Evolutionary conservation across 2,797 vertebrate genomes (phyloP).

Genomic region (Sternarchorhynchus goeldii): DNA sequence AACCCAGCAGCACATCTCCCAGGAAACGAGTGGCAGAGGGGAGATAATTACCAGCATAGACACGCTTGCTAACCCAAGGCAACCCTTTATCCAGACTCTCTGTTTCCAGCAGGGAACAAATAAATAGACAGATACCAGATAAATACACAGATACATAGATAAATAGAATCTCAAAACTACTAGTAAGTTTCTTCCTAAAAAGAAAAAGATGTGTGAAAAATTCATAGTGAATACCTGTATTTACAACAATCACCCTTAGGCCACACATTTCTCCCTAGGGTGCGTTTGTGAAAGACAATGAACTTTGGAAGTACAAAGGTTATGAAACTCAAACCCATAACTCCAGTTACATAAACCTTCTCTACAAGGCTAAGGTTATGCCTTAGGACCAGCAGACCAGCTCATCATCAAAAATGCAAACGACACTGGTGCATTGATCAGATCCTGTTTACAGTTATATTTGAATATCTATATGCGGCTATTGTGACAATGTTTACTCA

Average conservation of each 20-base stretch:
- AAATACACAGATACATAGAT: conserved; percentile 8
- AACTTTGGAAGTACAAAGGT: not conserved
- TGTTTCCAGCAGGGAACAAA: conserved; percentile 8
- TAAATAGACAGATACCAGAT: not conserved
- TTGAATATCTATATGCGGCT: conserved; percentile 39
- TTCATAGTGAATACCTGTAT: not conserved
- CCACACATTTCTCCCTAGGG: not conserved
- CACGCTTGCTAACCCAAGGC: conserved; percentile 45
- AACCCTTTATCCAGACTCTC: conserved; percentile 40
- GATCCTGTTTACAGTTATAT: conserved; percentile 20
- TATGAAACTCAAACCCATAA: not conserved
- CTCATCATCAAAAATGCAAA: not conserved
- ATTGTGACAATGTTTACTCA: conserved; percentile 1
- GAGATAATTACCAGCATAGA: conserved; percentile 62
- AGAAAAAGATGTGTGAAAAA: not conserved
- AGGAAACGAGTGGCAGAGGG: conserved; percentile 65
- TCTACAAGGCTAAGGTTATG: not conserved
- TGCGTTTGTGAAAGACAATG: not conserved
- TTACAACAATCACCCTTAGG: not conserved
- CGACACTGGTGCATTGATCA: not conserved
- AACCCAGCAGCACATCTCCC: conserved; percentile 65
- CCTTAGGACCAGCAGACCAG: not conserved
- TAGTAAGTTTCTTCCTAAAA: not conserved
- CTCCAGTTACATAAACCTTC: conserved; percentile 1
- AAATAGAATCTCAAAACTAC: not conserved